Conservation (phyloP, 2,888 invertebrate genomes). For the Himalopsyche kuldschensis region DNA sequence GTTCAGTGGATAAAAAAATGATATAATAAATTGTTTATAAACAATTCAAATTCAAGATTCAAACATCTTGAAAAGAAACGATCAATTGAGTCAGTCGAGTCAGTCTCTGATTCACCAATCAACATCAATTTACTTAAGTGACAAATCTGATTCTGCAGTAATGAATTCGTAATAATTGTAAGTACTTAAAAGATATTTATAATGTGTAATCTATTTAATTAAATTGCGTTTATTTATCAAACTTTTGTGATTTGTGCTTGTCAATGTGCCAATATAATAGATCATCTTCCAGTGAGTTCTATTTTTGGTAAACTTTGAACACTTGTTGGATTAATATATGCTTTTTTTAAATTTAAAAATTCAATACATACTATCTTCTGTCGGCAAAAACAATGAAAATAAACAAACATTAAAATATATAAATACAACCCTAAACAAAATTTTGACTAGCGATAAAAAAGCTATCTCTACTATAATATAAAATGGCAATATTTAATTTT, state of each 20-base stretch:
- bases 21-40: too few species aligned
- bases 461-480: not conserved
- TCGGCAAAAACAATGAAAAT: not conserved
- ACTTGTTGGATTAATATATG: not conserved
- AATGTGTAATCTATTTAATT: not conserved
- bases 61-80: too few species aligned
- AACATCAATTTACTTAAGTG: too few species aligned
- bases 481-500: not conserved
- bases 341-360: not conserved
- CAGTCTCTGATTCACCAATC: too few species aligned
- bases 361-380: constrained; percentile 1
- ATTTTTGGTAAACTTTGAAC: not conserved
- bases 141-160: not conserved
- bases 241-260: not conserved
- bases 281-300: not conserved
- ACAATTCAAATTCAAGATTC: too few species aligned
- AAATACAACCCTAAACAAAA: not conserved
- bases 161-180: not conserved
- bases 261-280: not conserved
- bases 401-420: not conserved
- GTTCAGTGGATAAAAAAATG: too few species aligned
- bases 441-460: not conserved
- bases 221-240: not conserved
- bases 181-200: not conserved
- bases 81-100: too few species aligned